phyloP scores from a whole-genome alignment of 2,888 invertebrate genomes.

The Cyrtodaria siliqua region DNA sequence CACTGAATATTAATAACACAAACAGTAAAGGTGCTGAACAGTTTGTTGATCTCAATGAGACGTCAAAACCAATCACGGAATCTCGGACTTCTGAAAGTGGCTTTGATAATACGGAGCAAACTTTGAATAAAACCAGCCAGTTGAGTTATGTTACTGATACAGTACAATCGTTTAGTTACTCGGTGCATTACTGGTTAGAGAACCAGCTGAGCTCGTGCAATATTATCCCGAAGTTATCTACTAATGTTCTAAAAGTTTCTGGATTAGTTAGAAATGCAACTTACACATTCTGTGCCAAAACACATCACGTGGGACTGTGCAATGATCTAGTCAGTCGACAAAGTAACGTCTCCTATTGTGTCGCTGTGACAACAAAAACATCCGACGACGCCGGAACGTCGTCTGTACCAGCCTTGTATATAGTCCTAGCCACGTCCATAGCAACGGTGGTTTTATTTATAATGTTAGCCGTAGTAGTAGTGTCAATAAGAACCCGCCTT shows the following conservation, averaged over 20 bases:
- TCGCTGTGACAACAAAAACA: conserved; percentile 16
- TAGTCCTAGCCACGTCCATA: conserved; percentile 20
- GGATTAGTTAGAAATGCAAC: conserved; percentile 30
- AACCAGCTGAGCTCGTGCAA: conserved; percentile 36
- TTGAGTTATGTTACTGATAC: too few relatives aligned
- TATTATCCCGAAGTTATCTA: conserved; percentile 34
- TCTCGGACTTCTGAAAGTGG: too few relatives aligned
- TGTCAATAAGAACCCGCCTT: conserved; percentile 32
- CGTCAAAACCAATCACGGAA: too few relatives aligned
- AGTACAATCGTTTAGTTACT: conserved; percentile 17
- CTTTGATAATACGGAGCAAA: too few relatives aligned
- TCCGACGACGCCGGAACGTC: neutral
- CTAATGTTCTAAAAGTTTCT: conserved; percentile 20
- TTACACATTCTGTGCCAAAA: conserved; percentile 49
- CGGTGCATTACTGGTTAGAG: conserved; percentile 37
- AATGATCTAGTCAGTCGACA: conserved; percentile 42
- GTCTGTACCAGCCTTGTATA: conserved; percentile 18
- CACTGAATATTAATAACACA: too few relatives aligned
- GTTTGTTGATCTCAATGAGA: too few relatives aligned
- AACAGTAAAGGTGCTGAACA: too few relatives aligned
- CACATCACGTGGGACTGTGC: conserved; percentile 27
- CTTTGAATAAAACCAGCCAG: neutral
- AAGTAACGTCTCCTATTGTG: conserved; percentile 22
- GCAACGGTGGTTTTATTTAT: conserved; percentile 22
- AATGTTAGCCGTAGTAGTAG: conserved; percentile 19